These are phyloP conservation scores for Pogonomyrmex barbatus DNA, from an alignment of 1,140 invertebrate genomes.

Conservation along the genomic window DNA sequence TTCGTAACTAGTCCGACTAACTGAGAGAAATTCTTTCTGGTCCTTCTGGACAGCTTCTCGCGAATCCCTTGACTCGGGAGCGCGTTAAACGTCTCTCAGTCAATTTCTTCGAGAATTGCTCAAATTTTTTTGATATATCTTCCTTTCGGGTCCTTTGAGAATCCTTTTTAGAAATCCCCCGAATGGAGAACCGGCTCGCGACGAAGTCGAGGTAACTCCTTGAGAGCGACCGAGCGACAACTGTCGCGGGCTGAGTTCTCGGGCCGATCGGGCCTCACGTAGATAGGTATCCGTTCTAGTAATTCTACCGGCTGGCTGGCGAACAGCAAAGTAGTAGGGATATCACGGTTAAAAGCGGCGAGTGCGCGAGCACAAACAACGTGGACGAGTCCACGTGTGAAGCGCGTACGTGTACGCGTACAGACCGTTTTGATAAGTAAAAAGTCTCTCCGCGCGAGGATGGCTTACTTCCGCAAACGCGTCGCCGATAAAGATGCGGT, in stretches of 20 bases:
- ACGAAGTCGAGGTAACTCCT: conserved; percentile 35
- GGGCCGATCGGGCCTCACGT: conserved; percentile 68
- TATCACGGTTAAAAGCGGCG: conserved; percentile 71
- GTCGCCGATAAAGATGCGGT: background rate
- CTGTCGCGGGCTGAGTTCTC: conserved; percentile 65
- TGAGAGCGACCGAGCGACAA: conserved; percentile 69
- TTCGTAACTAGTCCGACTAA: background rate
- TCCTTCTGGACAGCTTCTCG: background rate
- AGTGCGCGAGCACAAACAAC: conserved; percentile 31
- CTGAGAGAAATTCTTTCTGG: background rate
- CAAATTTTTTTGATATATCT: background rate
- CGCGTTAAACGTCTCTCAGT: background rate
- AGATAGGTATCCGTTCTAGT: conserved; percentile 68
- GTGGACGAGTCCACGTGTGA: conserved; percentile 10
- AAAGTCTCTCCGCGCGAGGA: background rate
- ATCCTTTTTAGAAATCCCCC: background rate
- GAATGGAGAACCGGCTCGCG: background rate
- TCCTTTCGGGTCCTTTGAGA: background rate
- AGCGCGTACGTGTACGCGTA: background rate
- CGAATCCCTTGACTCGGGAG: background rate
- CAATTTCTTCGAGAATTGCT: background rate
- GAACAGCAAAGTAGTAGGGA: conserved; percentile 67
- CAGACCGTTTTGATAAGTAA: conserved; percentile 32
- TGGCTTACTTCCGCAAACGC: background rate
- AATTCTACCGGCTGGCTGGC: conserved; percentile 61